Percentiles rank a stretch among this genome's conserved stretches.
phyloP scores from a whole-genome alignment of 2,113 vertebrate genomes.

The Odobenus rosmarus region DNA sequence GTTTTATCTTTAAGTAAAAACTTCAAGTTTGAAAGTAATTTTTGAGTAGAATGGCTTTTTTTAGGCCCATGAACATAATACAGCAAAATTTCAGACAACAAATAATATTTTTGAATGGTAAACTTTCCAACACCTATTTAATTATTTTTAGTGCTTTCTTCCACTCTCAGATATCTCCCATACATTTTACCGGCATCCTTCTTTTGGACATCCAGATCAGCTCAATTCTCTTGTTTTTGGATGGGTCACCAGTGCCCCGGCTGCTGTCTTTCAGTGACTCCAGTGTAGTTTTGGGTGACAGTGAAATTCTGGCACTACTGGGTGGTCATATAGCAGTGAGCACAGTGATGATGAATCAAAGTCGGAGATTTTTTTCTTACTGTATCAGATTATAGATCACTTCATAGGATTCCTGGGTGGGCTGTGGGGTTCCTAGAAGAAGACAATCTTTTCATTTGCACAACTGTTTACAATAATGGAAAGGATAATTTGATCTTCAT shows the following conservation, averaged over 20 bases:
- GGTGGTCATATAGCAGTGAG: neutral
- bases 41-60: neutral
- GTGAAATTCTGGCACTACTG: neutral
- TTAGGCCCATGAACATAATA: neutral
- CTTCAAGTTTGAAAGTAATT: slow-evolving; percentile 12
- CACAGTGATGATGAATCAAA: slow-evolving; percentile 14
- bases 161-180: neutral
- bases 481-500: slow-evolving; percentile 36
- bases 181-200: neutral
- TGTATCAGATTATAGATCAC: slow-evolving; percentile 10
- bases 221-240: neutral
- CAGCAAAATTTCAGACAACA: neutral
- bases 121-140: neutral
- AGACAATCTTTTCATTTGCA: slow-evolving; percentile 29
- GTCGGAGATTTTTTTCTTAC: neutral
- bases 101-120: neutral
- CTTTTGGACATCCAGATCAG: neutral
- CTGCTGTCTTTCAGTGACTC: neutral
- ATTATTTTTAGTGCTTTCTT: neutral
- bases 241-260: neutral
- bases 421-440: neutral
- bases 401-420: neutral
- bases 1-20: slow-evolving; percentile 24
- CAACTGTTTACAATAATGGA: slow-evolving; percentile 48
- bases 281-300: neutral